These are phyloP conservation scores for Mamestra brassicae DNA, from an alignment of 2,888 invertebrate genomes.

Conservation along the genomic window DNA sequence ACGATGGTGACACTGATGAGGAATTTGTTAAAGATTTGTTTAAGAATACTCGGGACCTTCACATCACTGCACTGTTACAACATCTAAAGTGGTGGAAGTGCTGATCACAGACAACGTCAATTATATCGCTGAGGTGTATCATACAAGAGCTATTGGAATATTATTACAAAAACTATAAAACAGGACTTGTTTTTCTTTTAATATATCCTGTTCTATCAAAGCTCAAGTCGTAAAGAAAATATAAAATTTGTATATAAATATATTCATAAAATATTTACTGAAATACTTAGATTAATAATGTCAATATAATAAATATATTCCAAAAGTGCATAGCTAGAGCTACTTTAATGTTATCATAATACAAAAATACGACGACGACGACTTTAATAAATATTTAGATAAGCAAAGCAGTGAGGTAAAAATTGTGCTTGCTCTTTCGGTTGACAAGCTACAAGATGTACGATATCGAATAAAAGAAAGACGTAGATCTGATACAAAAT, in stretches of 20 bases:
- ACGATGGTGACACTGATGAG: conserved; percentile 56
- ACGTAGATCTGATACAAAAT: conserved; percentile 13
- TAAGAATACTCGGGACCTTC: background rate
- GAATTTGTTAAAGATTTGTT: conserved; percentile 32
- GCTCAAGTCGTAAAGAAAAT: background rate
- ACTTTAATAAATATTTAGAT: conserved; percentile 30
- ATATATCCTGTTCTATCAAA: conserved; percentile 11
- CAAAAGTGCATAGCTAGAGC: background rate
- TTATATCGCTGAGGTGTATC: conserved; percentile 14
- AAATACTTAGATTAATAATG: background rate
- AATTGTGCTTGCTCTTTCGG: background rate
- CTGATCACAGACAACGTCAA: conserved; percentile 30
- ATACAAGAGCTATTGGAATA: conserved; percentile 22
- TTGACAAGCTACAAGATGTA: conserved; percentile 9
- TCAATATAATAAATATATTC: background rate
- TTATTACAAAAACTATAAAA: background rate
- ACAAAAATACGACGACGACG: conserved; percentile 2
- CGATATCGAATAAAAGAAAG: conserved; percentile 20
- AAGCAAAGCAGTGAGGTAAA: conserved; percentile 11
- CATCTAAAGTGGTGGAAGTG: conserved; percentile 45
- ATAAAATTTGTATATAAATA: background rate
- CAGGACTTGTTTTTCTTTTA: background rate
- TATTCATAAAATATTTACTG: background rate
- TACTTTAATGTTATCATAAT: conserved; percentile 16
- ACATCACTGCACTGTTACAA: conserved; percentile 28